Base-by-base conservation (phyloP, 2,888 invertebrate species). In the Choreutis nemorana region DNA sequence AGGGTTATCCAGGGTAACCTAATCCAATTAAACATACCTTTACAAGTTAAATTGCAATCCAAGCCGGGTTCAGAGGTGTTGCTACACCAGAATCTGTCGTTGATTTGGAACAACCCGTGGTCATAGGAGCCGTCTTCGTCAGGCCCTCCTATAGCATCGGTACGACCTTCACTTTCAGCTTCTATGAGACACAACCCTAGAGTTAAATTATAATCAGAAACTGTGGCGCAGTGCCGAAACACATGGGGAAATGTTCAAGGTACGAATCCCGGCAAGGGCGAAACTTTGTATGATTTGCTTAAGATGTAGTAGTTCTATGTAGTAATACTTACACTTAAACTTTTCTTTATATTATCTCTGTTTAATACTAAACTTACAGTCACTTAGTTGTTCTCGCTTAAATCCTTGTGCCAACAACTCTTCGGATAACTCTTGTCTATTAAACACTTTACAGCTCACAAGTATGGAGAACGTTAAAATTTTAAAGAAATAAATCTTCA, bases 111-210 rank as follows among this genome's bases (percentile, higher is more conserved):
- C 7, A 77, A 45, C 3, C 77, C 77, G 36, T 63, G 68, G 45
- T 75, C 72, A 28, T 48, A 54, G 10, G 66, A 67, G 1, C 81
- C 81, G 42, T 83, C 75, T 2, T 38, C 40, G 43, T 83, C 82
- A 1, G 60, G 44, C 2, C 48, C 59, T 1, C 82, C 80, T 18
- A 68, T 50, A 2, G 60, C 66, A 23, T 70, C 45, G 0, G 82
- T 81, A 18, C 70, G 64, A n/a, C 72, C 52, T 0, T 61, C 51
- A 36, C 82, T 82, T 43, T 82, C 82, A 1, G 60, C 58, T 40
- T 80, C 67, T 15, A 79, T 64, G 7, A 83, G 49, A 31, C 82
- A 82, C 8, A 81, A 50, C 83, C 82, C 73, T 75, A 31, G 14
- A 32, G n/a, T n/a, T n/a, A 31, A 23, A 18, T 18, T n/a, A n/a